Base-by-base conservation (phyloP, 2,797 vertebrate genomes). In the Danio jaintianensis region DNA sequence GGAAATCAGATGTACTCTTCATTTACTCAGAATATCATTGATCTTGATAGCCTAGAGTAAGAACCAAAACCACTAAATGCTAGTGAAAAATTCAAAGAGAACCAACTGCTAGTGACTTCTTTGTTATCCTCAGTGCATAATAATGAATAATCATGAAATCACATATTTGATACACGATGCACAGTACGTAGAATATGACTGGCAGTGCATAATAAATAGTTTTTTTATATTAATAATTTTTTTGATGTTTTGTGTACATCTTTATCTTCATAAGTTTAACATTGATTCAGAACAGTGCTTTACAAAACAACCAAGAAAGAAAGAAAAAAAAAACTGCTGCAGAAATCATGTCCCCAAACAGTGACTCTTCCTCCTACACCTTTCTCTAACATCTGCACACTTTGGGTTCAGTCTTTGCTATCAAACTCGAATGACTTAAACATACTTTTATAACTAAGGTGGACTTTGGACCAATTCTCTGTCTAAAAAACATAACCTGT, bases 191-290 rank as follows among this genome's bases (percentile, higher is more conserved):
- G 59, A 79, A 61, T 61, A 69, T 18, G n/a, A 20, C 77, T 45
- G 29, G 70, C 36, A 59, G 58, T 82, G 82, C 29, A 29, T 73
- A 85, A 82, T 80, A 77, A 80, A 85, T 74, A 22, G 78, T 78
- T 59, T 69, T 82, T 77, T 29, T n/a, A n/a, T n/a, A 29, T 29
- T 78, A 45, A 47, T 43, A 47, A 52, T 36, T 48, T 12, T 62
- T 53, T 38, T 56, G 29, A n/a, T 38, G 15, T 42, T 61, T 59
- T 53, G 38, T 22, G 15, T 69, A 0, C 12, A 69, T 38, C 22
- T 50, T 18, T 5, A 7, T 38, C 15, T 36, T 50, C 3, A n/a
- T 18, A 36, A 36, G 15, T 20, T 48, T n/a, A 70, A 67, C 15
- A 2, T 7, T 63, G 29, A 29, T 29, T 29, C 29, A 29, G 29